These are phyloP conservation scores for cattle (Bos taurus) DNA, from an alignment of 2,113 vertebrate genomes.

Conservation along the genomic window ARS-UCD2.0 NC_037346.1:53189001-53189500, in stretches of 20 bases:
- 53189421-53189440: accelerated
- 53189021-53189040: neutral
- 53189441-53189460: neutral
- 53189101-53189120: neutral
- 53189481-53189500: neutral
- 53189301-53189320: neutral
- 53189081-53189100: neutral
- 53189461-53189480: neutral
- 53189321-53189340: neutral
- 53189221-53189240: neutral
- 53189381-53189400: neutral
- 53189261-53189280: neutral
- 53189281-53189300: neutral
- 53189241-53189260: neutral
- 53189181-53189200: neutral
- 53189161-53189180: neutral
- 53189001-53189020: neutral
- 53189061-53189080: neutral
- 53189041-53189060: neutral
- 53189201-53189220: too few relatives aligned
- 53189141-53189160: neutral
- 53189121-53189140: neutral
- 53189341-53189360: neutral
- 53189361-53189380: neutral
- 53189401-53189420: neutral